These are phyloP conservation scores for Elachura formosa DNA, from an alignment of 2,113 vertebrate species.

Conservation along the genomic window DNA sequence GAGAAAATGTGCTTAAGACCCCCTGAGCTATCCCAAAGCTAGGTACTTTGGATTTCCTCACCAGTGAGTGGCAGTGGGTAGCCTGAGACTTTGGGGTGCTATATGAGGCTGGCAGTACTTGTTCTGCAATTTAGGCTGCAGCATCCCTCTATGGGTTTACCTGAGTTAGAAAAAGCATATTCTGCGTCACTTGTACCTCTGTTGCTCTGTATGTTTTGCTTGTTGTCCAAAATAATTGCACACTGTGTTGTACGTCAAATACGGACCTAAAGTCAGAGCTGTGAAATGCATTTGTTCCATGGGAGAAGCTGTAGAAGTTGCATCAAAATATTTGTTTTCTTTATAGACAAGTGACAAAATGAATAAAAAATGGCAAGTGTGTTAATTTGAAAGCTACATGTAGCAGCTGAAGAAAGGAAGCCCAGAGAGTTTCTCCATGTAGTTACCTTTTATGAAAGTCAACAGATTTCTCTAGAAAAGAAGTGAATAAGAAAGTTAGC, in stretches of 20 bases:
- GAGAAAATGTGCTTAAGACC: background rate
- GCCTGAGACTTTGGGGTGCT: background rate
- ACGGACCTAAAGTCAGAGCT: background rate
- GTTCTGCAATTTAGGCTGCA: background rate
- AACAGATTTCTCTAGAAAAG: background rate
- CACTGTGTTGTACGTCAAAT: accelerated
- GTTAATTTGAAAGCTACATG: background rate
- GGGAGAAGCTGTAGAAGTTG: background rate
- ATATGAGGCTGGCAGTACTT: background rate
- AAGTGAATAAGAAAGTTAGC: background rate
- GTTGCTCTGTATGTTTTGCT: background rate
- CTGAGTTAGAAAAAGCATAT: background rate
- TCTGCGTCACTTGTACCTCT: background rate
- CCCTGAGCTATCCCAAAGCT: background rate
- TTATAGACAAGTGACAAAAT: background rate
- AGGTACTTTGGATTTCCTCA: background rate
- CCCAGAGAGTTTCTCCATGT: background rate
- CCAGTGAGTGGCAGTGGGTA: accelerated
- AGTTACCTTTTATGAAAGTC: background rate
- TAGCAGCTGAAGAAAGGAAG: background rate
- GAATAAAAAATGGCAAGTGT: background rate
- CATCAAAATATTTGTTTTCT: background rate
- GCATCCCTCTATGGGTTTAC: too few species aligned
- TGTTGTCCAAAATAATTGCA: background rate
- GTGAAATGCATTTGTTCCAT: background rate